Base-by-base conservation (phyloP, 1,140 invertebrate species). In the Leptinotarsa texana region DNA sequence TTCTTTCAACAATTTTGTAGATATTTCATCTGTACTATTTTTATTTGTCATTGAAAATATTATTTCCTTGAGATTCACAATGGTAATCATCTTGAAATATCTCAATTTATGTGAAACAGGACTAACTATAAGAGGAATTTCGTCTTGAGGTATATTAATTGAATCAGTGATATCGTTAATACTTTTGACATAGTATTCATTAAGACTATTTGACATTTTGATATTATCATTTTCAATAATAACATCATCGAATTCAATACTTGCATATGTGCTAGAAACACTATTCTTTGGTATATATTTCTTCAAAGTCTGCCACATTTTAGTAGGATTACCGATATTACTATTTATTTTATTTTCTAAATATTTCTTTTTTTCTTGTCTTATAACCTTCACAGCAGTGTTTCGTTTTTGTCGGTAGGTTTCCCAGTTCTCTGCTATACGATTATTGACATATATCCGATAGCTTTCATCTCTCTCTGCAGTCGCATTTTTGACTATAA, bases 341-440 rank as follows among this genome's bases (percentile, higher is more conserved):
- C 57, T 18, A 61, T 61, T 61, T 61, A 61, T 61, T 13, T 61
- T 61, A 61, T 61, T 61, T 18, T 61, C 57, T 61, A 61, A 61
- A 61, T 61, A 61, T 61, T 61, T 61, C 57, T 61, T 61, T 61
- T 61, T 61, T 61, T 61, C 57, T 61, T 61, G 57, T 61, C 57
- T 61, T 61, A 61, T 61, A 17, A 61, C 57, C 57, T 61, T 61
- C 57, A 61, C 57, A 61, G 57, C 57, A 61, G 57, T 61, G 18
- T 61, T 61, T 17, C 57, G 57, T 61, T 61, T 61, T 18, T 61
- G 57, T 61, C 57, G 57, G 57, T 61, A 61, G 15, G 57, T 17
- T 61, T 61, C 57, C 57, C 57, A 61, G 57, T 61, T 61, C 57
- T 61, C 57, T 61, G 57, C 57, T 61, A 61, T 18, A 61, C 57